Conservation (phyloP, 2,113 vertebrate genomes). For the Aphelocoma coerulescens region DNA sequence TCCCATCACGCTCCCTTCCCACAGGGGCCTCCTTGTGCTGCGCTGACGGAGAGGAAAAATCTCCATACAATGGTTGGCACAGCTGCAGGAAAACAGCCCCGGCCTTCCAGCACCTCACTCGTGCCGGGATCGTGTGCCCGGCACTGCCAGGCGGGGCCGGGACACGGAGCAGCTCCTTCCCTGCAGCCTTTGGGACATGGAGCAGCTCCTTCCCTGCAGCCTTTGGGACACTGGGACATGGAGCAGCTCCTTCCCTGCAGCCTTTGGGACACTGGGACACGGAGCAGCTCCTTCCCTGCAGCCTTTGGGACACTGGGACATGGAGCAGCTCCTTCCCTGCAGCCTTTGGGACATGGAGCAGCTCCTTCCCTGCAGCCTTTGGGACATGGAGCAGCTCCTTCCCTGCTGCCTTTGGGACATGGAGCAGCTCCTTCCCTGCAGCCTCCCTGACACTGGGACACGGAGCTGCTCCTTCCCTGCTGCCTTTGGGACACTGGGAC, state of each 20-base stretch:
- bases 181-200: not conserved
- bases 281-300: not conserved
- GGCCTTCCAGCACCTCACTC: not conserved
- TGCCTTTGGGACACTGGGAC: not conserved
- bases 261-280: not conserved
- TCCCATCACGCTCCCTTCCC: not conserved
- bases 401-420: not conserved
- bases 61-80: slow-evolving; percentile 4
- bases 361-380: not conserved
- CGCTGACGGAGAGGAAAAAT: not conserved
- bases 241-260: not conserved
- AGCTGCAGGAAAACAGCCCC: not conserved
- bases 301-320: not conserved
- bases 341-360: not conserved
- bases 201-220: not conserved
- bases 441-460: not conserved
- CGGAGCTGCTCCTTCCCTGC: not conserved
- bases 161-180: not conserved
- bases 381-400: too few species aligned
- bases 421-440: not conserved
- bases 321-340: not conserved
- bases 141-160: not conserved
- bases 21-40: not conserved
- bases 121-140: not conserved
- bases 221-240: accelerated